Percentiles rank a stretch among this genome's conserved stretches.
phyloP scores from a whole-genome alignment of 2,113 vertebrate genomes.

The Anguilla rostrata region DNA sequence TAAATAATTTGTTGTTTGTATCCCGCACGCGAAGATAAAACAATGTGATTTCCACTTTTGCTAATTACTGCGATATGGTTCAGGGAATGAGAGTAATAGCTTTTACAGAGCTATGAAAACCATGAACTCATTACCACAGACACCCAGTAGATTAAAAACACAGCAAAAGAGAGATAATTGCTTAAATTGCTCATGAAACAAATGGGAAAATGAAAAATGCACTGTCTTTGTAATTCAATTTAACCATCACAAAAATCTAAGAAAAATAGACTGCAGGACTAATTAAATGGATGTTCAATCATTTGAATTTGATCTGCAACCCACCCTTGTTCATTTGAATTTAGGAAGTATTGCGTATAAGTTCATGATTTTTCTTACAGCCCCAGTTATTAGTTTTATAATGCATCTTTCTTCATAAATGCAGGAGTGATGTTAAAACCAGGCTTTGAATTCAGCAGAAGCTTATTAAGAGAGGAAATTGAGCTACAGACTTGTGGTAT shows the following conservation, averaged over 20 bases:
- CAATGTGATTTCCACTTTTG: slow-evolving; percentile 58
- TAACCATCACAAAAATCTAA: slow-evolving; percentile 18
- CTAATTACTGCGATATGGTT: slow-evolving; percentile 61
- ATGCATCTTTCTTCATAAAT: not conserved
- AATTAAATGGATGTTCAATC: slow-evolving; percentile 14
- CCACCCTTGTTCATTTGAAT: slow-evolving; percentile 13
- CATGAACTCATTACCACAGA: slow-evolving; percentile 59
- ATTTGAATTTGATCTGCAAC: slow-evolving; percentile 5
- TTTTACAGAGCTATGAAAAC: slow-evolving; percentile 47
- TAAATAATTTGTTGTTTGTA: slow-evolving; percentile 22
- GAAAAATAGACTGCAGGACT: slow-evolving; percentile 1
- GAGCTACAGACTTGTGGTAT: not conserved
- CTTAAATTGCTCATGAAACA: slow-evolving; percentile 43
- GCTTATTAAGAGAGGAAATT: slow-evolving; percentile 1
- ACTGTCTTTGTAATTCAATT: slow-evolving; percentile 38
- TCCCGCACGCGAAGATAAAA: slow-evolving; percentile 40
- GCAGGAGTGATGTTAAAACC: not conserved
- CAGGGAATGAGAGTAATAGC: slow-evolving; percentile 60
- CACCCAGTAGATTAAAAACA: slow-evolving; percentile 51
- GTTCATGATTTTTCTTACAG: not conserved
- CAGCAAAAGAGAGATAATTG: slow-evolving; percentile 48
- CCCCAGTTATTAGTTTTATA: not conserved
- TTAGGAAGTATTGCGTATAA: slow-evolving; percentile 7
- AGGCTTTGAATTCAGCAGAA: not conserved
- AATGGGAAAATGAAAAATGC: slow-evolving; percentile 54